These are phyloP conservation scores for Siniperca knerii DNA, from an alignment of 2,113 vertebrate species.

Conservation along the genomic window DNA sequence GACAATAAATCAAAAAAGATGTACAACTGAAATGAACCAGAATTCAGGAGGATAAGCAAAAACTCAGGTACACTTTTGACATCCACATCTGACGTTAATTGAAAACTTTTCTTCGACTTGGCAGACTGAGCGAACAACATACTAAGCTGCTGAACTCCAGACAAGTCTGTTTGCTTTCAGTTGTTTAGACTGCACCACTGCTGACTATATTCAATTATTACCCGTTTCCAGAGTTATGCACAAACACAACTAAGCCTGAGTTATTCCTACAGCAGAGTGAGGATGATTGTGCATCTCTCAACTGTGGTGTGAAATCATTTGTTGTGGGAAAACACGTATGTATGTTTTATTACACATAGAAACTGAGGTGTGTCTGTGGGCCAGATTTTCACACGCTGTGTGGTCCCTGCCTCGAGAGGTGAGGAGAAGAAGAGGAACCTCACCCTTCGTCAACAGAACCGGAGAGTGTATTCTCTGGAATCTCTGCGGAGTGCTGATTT, in stretches of 20 bases:
- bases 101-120: slow-evolving; percentile 39
- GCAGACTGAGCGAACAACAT: slow-evolving; percentile 21
- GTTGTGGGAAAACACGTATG: slow-evolving; percentile 57
- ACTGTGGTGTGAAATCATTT: slow-evolving; percentile 58
- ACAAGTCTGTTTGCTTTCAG: slow-evolving; percentile 41
- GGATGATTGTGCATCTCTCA: slow-evolving; percentile 32
- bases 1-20: slow-evolving; percentile 40
- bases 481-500: slow-evolving; percentile 69
- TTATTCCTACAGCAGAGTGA: slow-evolving; percentile 3
- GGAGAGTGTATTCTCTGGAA: slow-evolving; percentile 65
- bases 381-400: slow-evolving; percentile 83
- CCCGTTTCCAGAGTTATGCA: slow-evolving; percentile 18
- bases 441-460: slow-evolving; percentile 86
- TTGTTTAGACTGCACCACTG: slow-evolving; percentile 40
- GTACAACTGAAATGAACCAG: slow-evolving; percentile 21
- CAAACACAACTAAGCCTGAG: slow-evolving; percentile 6
- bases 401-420: slow-evolving; percentile 81
- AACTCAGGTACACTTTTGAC: slow-evolving; percentile 39
- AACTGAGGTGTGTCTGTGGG: slow-evolving; percentile 80
- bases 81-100: slow-evolving; percentile 48
- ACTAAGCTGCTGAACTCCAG: slow-evolving; percentile 44
- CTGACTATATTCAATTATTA: neutral
- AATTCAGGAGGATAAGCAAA: neutral
- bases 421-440: slow-evolving; percentile 81
- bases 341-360: slow-evolving; percentile 60